Percentiles rank a stretch among this genome's conserved stretches.
phyloP scores from a whole-genome alignment of 2,888 invertebrate genomes.

The Drosophila setosimentum region DNA sequence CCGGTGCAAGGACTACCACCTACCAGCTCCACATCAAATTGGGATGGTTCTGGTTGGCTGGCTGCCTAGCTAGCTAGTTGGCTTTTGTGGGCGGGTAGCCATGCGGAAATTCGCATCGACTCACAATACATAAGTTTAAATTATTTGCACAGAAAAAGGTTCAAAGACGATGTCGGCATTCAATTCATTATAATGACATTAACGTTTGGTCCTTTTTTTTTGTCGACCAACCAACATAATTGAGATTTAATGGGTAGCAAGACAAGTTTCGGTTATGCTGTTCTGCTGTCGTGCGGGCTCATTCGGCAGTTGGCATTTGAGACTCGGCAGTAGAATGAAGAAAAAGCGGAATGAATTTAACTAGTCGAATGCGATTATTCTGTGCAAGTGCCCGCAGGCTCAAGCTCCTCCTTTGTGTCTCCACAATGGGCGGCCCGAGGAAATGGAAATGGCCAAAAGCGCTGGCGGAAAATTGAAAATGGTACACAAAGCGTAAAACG shows the following conservation, averaged over 20 bases:
- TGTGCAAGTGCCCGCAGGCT: constrained; percentile 51
- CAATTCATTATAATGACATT: constrained; percentile 79
- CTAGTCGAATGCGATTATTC: constrained; percentile 62
- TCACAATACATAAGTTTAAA: constrained; percentile 65
- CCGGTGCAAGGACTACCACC: neutral
- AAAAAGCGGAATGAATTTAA: constrained; percentile 48
- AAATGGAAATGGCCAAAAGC: constrained; percentile 63
- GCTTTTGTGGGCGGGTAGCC: constrained; percentile 49
- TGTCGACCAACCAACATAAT: constrained; percentile 51
- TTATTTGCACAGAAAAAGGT: constrained; percentile 71
- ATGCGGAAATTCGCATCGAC: constrained; percentile 61
- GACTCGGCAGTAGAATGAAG: neutral
- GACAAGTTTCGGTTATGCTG: constrained; percentile 29
- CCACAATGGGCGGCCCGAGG: constrained; percentile 42
- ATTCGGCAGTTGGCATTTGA: constrained; percentile 40
- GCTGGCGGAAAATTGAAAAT: constrained; percentile 78
- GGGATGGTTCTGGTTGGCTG: constrained; percentile 19
- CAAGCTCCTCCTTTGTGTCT: constrained; percentile 21
- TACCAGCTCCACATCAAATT: neutral
- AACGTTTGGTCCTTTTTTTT: constrained; percentile 53
- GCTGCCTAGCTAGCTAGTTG: constrained; percentile 28
- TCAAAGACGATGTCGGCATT: constrained; percentile 62
- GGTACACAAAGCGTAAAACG: constrained; percentile 60
- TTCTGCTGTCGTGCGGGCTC: constrained; percentile 51
- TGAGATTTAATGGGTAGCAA: constrained; percentile 72